A percentile compares a stretch with the other conserved stretches of the same genome.
Evolutionary conservation across 2,888 invertebrate species (phyloP).

Genomic region (Amphipoea oculea): DNA sequence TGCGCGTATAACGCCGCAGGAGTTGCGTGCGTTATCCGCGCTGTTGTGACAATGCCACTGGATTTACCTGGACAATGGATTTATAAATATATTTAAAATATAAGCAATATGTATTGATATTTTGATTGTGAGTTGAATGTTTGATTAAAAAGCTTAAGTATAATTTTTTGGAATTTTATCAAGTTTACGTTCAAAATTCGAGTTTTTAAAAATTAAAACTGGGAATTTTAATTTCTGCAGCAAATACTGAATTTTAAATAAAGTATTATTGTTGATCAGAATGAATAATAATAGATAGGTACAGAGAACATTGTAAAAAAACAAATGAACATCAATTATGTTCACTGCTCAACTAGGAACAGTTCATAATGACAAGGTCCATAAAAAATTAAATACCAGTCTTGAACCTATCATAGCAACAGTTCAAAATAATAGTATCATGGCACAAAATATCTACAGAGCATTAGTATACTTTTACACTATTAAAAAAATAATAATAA

Average conservation of each 20-base stretch:
- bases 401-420: too few relatives aligned
- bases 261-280: neutral
- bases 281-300: neutral
- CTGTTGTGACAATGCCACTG: slow-evolving; percentile 95
- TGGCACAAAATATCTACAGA: neutral
- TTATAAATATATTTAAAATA: neutral
- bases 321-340: neutral
- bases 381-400: neutral
- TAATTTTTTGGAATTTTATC: neutral
- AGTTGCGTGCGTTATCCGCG: slow-evolving; percentile 94
- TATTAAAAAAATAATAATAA: slow-evolving; percentile 43
- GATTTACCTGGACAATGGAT: slow-evolving; percentile 91
- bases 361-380: neutral
- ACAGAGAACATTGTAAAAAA: neutral
- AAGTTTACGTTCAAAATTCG: neutral
- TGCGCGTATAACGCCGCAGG: slow-evolving; percentile 95
- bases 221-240: neutral
- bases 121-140: neutral
- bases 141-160: neutral
- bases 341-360: neutral
- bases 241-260: neutral
- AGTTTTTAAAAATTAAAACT: neutral
- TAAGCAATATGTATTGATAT: neutral
- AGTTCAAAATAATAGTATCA: neutral
- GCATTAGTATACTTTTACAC: neutral